These are phyloP conservation scores for Ips typographus DNA, from an alignment of 1,140 invertebrate species.

Conservation along the genomic window DNA sequence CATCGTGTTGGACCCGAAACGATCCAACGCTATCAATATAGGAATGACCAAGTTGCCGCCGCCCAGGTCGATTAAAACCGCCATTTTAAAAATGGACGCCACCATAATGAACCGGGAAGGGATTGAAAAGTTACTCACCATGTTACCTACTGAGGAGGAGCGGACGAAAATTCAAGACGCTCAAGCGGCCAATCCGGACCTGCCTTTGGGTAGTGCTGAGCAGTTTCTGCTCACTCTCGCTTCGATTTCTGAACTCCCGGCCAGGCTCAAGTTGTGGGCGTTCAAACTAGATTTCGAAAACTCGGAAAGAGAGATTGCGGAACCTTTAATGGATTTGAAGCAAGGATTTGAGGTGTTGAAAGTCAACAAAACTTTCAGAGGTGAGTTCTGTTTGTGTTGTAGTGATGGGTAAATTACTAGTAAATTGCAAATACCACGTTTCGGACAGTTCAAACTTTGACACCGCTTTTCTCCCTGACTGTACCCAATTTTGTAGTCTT, in stretches of 20 bases:
- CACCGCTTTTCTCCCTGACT: too few species aligned
- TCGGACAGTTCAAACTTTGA: too few species aligned
- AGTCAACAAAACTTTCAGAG: constrained; percentile 91
- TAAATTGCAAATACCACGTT: too few species aligned
- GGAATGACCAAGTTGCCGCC: constrained; percentile 99
- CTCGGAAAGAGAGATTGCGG: constrained; percentile 96
- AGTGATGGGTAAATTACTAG: background rate
- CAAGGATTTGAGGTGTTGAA: constrained; percentile 90
- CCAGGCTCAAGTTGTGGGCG: constrained; percentile 94
- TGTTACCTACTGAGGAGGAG: constrained; percentile 98
- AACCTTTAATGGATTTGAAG: constrained; percentile 97
- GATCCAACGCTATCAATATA: constrained; percentile 99
- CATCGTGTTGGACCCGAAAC: constrained; percentile 94
- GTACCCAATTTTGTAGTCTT: too few species aligned
- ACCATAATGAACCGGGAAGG: constrained; percentile 98
- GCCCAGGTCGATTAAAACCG: constrained; percentile 94
- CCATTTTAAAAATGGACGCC: constrained; percentile 98
- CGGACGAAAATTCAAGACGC: constrained; percentile 95
- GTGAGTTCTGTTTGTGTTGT: constrained; percentile 40
- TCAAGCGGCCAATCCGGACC: constrained; percentile 86
- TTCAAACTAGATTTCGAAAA: constrained; percentile 99
- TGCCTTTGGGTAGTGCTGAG: constrained; percentile 95
- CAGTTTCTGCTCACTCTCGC: constrained; percentile 95
- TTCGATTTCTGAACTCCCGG: constrained; percentile 93
- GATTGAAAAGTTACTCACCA: constrained; percentile 96